Conservation (phyloP, 2,888 invertebrate species). For the Hemithea aestivaria region DNA sequence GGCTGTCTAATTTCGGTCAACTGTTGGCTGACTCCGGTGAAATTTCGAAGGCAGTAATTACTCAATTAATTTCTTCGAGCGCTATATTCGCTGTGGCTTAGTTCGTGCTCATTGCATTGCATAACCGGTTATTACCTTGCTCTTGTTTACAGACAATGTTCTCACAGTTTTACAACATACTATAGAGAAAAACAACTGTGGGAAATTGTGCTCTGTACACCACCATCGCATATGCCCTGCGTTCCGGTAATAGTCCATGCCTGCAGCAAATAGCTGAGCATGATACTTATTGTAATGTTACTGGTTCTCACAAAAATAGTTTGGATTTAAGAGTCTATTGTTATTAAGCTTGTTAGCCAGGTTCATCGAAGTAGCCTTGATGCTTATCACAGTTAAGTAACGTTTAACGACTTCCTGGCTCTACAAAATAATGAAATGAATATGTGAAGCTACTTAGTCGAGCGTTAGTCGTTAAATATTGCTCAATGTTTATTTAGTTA, state of each 20-base stretch:
- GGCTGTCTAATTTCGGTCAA: slow-evolving; percentile 32
- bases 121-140: slow-evolving; percentile 60
- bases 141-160: slow-evolving; percentile 54
- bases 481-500: too few relatives aligned
- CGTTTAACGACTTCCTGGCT: not conserved
- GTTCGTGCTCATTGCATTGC: slow-evolving; percentile 51
- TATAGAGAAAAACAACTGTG: slow-evolving; percentile 57
- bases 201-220: slow-evolving; percentile 39
- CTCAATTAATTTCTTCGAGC: slow-evolving; percentile 52
- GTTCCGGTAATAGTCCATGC: slow-evolving; percentile 21
- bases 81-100: slow-evolving; percentile 35
- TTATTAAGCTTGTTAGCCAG: slow-evolving; percentile 6
- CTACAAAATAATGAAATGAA: too few relatives aligned
- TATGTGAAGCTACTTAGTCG: too few relatives aligned
- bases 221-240: slow-evolving; percentile 18
- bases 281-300: slow-evolving; percentile 2
- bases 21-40: slow-evolving; percentile 25
- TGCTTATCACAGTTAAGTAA: slow-evolving; percentile 4
- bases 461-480: too few relatives aligned
- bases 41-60: slow-evolving; percentile 50
- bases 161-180: slow-evolving; percentile 56
- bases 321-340: slow-evolving; percentile 9
- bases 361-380: slow-evolving; percentile 8
- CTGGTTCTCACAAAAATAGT: slow-evolving; percentile 13
- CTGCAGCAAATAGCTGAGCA: slow-evolving; percentile 9